Conservation (phyloP, 2,888 invertebrate genomes). For the Ophraella communa region DNA sequence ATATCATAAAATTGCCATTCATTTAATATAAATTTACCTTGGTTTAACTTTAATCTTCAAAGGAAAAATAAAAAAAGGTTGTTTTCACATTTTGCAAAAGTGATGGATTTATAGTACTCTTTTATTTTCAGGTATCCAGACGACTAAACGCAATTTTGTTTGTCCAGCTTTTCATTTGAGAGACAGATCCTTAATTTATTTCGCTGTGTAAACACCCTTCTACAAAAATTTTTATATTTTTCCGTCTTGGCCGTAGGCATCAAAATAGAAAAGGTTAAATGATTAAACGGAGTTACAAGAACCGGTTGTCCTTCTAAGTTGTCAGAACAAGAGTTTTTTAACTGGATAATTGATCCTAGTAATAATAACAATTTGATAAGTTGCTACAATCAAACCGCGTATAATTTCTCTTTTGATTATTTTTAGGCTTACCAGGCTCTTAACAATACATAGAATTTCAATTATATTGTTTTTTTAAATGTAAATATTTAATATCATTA, state of each 20-base stretch:
- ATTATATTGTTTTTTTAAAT: no score
- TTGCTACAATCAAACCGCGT: background rate
- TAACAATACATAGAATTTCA: no score
- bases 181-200: conserved; percentile 3
- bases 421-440: no score
- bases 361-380: conserved; percentile 4
- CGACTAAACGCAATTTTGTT: background rate
- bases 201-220: background rate
- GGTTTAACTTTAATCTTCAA: background rate
- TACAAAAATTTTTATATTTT: background rate
- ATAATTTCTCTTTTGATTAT: background rate
- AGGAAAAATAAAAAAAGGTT: background rate
- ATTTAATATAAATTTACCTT: no score
- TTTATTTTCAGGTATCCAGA: background rate
- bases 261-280: conserved; percentile 8
- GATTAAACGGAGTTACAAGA: conserved; percentile 11
- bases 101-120: no score
- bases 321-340: conserved; percentile 11
- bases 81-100: background rate
- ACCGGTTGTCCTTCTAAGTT: conserved; percentile 16
- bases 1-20: no score
- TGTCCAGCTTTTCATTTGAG: background rate
- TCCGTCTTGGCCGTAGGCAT: conserved; percentile 1
- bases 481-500: no score
- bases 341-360: background rate